Percentiles rank a stretch among this genome's conserved stretches.
These are phyloP conservation scores for Acanthurus leucopareius DNA, from an alignment of 2,797 vertebrate species.

Conservation along the genomic window DNA sequence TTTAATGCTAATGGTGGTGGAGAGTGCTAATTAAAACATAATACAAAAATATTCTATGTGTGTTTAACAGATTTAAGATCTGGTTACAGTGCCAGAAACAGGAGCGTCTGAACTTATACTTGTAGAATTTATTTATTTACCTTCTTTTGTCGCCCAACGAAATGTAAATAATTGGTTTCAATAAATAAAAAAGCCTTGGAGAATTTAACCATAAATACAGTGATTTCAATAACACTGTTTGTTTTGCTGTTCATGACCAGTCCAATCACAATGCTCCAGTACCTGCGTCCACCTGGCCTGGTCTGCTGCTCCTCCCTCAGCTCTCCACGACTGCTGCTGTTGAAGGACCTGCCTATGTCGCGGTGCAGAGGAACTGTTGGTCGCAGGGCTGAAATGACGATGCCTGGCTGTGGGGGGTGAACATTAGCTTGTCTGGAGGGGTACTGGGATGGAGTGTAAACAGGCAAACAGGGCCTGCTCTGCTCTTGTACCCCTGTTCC, in stretches of 20 bases:
- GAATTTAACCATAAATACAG: not conserved
- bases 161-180: not conserved
- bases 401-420: constrained; percentile 43
- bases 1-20: not conserved
- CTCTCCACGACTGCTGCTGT: constrained; percentile 58
- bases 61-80: not conserved
- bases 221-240: constrained; percentile 2
- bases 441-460: constrained; percentile 70
- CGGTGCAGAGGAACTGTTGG: constrained; percentile 86
- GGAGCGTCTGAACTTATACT: no score
- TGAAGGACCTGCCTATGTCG: constrained; percentile 63
- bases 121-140: not conserved
- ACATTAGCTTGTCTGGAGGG: constrained; percentile 52
- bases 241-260: not conserved
- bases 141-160: not conserved
- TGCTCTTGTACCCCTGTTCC: constrained; percentile 93
- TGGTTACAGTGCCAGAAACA: not conserved
- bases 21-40: not conserved
- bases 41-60: not conserved
- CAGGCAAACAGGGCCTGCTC: constrained; percentile 90
- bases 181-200: not conserved
- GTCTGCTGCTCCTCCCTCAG: constrained; percentile 69
- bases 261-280: not conserved
- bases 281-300: constrained; percentile 74
- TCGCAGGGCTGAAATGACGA: constrained; percentile 72